Evolutionary conservation across 2,888 invertebrate genomes (phyloP).

Genomic region (Busseola fusca): DNA sequence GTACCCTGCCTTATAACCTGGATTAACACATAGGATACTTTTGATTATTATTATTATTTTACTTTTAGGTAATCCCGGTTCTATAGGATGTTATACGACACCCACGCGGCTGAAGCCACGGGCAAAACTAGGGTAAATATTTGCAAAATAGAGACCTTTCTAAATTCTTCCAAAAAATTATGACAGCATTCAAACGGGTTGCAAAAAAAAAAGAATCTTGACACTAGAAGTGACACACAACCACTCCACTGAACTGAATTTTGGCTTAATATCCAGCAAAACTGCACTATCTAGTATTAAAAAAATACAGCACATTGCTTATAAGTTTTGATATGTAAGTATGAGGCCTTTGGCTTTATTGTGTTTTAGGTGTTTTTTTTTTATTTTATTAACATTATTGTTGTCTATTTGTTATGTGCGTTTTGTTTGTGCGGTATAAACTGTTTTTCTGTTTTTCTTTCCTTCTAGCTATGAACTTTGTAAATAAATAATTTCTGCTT

Average conservation of each 20-base stretch:
- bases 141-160: not conserved
- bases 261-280: slow-evolving; percentile 6
- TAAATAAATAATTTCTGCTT: slow-evolving; percentile 22
- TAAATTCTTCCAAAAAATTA: slow-evolving; percentile 9
- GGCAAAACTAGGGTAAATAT: not conserved
- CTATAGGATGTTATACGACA: not conserved
- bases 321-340: too few relatives aligned
- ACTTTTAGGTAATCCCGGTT: not conserved
- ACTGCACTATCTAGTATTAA: slow-evolving; percentile 6
- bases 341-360: too few relatives aligned
- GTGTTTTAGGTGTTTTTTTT: too few relatives aligned
- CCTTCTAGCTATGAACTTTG: slow-evolving; percentile 1
- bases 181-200: not conserved
- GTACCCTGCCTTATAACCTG: not conserved
- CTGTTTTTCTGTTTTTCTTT: too few relatives aligned
- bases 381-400: too few relatives aligned
- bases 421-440: too few relatives aligned
- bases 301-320: not conserved
- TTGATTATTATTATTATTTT: too few relatives aligned
- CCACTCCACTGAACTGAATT: not conserved
- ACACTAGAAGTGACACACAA: slow-evolving; percentile 34
- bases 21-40: not conserved
- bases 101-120: not conserved
- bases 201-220: slow-evolving; percentile 43
- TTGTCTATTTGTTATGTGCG: too few relatives aligned